phyloP scores from a whole-genome alignment of 2,888 invertebrate genomes.

The Drosophila eohydei region DNA sequence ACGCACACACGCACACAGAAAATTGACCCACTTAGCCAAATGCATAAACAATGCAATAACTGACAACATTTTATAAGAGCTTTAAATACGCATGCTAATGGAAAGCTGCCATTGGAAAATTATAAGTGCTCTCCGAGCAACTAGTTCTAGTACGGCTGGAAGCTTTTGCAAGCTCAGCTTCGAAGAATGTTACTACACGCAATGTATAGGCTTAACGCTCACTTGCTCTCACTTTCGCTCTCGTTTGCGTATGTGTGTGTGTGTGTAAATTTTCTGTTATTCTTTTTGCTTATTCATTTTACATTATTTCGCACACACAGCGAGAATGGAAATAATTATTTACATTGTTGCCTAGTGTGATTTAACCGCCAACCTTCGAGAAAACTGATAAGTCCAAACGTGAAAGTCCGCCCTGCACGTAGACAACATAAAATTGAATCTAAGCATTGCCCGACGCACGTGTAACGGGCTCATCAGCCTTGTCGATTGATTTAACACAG shows the following conservation, averaged over 20 bases:
- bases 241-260: conserved; percentile 18
- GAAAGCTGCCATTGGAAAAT: conserved; percentile 9
- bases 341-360: conserved; percentile 29
- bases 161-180: conserved; percentile 45
- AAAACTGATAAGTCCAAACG: conserved; percentile 47
- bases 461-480: conserved; percentile 61
- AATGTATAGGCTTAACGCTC: conserved; percentile 5
- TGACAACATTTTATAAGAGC: conserved; percentile 8
- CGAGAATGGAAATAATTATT: conserved; percentile 14
- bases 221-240: conserved; percentile 40
- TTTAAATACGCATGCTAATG: conserved; percentile 3
- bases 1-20: conserved; percentile 8
- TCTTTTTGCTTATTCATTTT: conserved; percentile 12
- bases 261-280: conserved; percentile 11
- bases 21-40: conserved; percentile 29
- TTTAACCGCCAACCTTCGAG: conserved; percentile 53
- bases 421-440: conserved; percentile 60
- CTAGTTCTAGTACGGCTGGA: not conserved
- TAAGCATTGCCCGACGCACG: conserved; percentile 60
- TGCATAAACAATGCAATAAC: conserved; percentile 20
- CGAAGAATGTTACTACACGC: conserved; percentile 8
- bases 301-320: not conserved
- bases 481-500: conserved; percentile 61
- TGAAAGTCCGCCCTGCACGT: conserved; percentile 61
- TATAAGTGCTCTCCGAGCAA: conserved; percentile 6